Evolutionary conservation across 2,888 invertebrate species (phyloP), one percentile per base, ranked within the genome.

Genomic region (Drosophila niveifrons): DNA sequence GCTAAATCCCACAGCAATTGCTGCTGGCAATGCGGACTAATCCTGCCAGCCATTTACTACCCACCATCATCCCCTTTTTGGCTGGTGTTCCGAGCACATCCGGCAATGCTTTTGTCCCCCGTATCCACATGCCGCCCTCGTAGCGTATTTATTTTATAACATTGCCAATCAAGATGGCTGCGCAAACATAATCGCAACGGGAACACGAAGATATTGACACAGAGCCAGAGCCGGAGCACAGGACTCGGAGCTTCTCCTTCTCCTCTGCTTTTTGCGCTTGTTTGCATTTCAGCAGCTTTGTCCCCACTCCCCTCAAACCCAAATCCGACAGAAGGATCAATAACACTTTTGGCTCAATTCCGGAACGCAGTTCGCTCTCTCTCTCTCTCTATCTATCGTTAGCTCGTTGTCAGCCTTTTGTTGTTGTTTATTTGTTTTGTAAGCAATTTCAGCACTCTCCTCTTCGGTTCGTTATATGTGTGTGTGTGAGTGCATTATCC

Each of bases 131-230:
- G 53, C 58, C 78, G 61, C 63, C 67, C 74, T 72, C 76, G 70
- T 82, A 86, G 82, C 79, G 90, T 92, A 92, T 92, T 92, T 92
- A 92, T 92, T 92, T 92, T 92, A 92, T 92, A 91, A 91, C 91
- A 92, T 92, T 91, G 92, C 91, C 91, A 92, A 92, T 92, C 92
- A 92, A 92, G 90, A 92, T 92, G 92, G 92, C 92, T 92, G 92
- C 92, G 90, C 92, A 92, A 92, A 92, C 91, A 92, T 90, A 92
- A 91, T 92, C 91, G 91, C 89, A 82, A 66, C 65, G 78, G 71
- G 57, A 67, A 69, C 80, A 51, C 78, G 66, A 66, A 73, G 76
- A 73, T 78, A 78, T 78, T 75, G 74, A 72, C 73, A 66, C 65
- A 68, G 53, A 68, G 65, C 36, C 17, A 56, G 23, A 23, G 67